phyloP scores from a whole-genome alignment of 1,140 invertebrate genomes.

The honey bee (Apis mellifera) region DNA sequence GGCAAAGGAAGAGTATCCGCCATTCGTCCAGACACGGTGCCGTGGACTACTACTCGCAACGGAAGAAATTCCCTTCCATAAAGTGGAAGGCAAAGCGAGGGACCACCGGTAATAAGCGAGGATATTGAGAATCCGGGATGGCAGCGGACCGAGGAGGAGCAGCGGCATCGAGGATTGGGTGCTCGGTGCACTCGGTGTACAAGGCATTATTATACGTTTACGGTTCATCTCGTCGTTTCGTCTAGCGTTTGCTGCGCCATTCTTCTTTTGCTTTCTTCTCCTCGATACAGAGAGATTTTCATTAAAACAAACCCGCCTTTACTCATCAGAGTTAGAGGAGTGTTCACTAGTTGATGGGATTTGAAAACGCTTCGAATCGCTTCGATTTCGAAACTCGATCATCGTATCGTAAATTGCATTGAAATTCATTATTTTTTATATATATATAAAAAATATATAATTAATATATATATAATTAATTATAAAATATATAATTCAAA shows the following conservation, averaged over 20 bases:
- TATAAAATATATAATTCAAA: too few relatives aligned
- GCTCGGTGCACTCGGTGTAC: not conserved
- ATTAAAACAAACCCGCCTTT: constrained; percentile 32
- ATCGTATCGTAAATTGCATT: too few relatives aligned
- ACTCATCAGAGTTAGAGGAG: too few relatives aligned
- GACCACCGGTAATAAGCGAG: constrained; percentile 47
- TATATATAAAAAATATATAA: too few relatives aligned
- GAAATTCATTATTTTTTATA: too few relatives aligned
- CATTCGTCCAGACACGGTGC: not conserved
- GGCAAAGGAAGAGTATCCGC: not conserved
- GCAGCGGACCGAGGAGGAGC: not conserved
- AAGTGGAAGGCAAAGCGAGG: constrained; percentile 33
- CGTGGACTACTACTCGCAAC: not conserved
- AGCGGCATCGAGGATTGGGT: too few relatives aligned
- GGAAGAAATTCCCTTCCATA: constrained; percentile 21
- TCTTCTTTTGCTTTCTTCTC: not conserved
- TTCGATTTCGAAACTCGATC: too few relatives aligned
- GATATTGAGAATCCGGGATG: constrained; percentile 48
- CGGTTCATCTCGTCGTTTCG: constrained; percentile 45
- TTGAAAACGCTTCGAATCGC: too few relatives aligned
- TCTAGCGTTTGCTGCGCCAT: not conserved
- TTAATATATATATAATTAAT: too few relatives aligned
- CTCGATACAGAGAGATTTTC: constrained; percentile 35
- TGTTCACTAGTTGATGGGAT: too few relatives aligned
- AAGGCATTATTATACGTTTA: constrained; percentile 51